Evolutionary conservation across 2,888 invertebrate species (phyloP).

Genomic region (Agonopterix heracliana): DNA sequence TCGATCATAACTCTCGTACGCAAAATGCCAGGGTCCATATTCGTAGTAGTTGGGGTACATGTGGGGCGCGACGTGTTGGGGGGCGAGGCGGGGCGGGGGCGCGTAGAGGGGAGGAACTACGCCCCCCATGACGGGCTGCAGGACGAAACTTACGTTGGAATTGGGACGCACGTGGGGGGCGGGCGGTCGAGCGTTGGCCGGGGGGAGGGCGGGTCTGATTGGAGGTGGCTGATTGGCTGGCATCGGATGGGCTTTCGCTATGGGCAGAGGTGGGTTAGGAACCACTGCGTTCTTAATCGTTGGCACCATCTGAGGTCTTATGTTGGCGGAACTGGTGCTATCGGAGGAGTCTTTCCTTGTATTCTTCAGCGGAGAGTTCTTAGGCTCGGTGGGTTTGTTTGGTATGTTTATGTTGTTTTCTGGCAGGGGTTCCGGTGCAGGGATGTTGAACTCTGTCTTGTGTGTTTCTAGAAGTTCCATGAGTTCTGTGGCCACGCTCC

Average conservation of each 20-base stretch:
- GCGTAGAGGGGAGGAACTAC: constrained; percentile 20
- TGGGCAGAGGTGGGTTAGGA: constrained; percentile 21
- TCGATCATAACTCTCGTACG: constrained; percentile 56
- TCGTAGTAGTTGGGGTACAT: constrained; percentile 54
- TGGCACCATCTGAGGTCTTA: constrained; percentile 7
- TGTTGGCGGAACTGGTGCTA: constrained; percentile 2
- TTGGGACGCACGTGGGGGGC: constrained; percentile 12
- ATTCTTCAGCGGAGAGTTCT: constrained; percentile 25
- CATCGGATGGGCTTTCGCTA: constrained; percentile 36
- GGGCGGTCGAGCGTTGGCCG: constrained; percentile 11
- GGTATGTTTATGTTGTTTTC: constrained; percentile 47
- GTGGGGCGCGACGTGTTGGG: constrained; percentile 26
- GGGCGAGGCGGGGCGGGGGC: constrained; percentile 16
- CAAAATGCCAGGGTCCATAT: constrained; percentile 60
- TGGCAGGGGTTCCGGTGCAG: constrained; percentile 12
- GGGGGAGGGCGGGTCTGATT: constrained; percentile 18
- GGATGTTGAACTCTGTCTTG: constrained; percentile 18
- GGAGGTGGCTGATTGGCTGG: constrained; percentile 18
- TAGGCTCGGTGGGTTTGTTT: constrained; percentile 33
- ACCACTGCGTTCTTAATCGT: constrained; percentile 21
- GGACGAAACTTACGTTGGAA: constrained; percentile 47
- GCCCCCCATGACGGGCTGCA: constrained; percentile 34
- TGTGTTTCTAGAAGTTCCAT: constrained; percentile 40
- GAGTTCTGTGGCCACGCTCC: constrained; percentile 50
- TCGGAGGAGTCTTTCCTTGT: constrained; percentile 26